Conservation (phyloP, 2,888 invertebrate genomes). For the Heliconius ismenius region DNA sequence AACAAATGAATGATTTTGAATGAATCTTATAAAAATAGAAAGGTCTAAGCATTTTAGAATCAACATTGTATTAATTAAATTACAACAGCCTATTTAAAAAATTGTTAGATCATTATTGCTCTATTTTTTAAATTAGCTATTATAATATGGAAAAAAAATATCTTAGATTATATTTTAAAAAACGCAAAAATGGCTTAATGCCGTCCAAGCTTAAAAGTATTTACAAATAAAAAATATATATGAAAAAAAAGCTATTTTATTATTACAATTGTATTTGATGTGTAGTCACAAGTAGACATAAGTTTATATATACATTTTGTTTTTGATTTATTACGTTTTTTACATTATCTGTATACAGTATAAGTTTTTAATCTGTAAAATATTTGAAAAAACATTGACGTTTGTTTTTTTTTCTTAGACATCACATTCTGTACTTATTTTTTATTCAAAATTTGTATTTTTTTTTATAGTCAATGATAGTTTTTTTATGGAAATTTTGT, state of each 20-base stretch:
- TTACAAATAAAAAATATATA: not conserved
- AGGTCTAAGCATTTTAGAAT: too few relatives aligned
- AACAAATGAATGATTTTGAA: not conserved
- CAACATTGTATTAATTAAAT: too few relatives aligned
- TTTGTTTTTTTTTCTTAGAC: slow-evolving; percentile 4
- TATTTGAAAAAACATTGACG: not conserved
- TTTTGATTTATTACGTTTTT: not conserved
- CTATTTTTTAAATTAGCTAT: not conserved
- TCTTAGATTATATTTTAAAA: not conserved
- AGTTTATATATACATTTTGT: not conserved
- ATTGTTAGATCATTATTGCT: not conserved
- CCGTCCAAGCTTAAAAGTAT: slow-evolving; percentile 22
- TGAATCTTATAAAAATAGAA: not conserved
- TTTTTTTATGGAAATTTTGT: not conserved
- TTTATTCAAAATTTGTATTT: not conserved
- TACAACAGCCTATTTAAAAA: too few relatives aligned
- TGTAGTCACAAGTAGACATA: slow-evolving; percentile 19
- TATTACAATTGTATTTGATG: slow-evolving; percentile 10
- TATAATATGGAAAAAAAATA: not conserved
- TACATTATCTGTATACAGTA: not conserved
- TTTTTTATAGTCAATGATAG: not conserved
- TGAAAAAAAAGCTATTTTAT: slow-evolving; percentile 8
- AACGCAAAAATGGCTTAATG: slow-evolving; percentile 1
- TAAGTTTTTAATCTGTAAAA: not conserved
- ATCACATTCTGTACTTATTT: slow-evolving; percentile 15